Base-by-base conservation (phyloP, 2,113 vertebrate genomes). In the Indicator maculatus region DNA sequence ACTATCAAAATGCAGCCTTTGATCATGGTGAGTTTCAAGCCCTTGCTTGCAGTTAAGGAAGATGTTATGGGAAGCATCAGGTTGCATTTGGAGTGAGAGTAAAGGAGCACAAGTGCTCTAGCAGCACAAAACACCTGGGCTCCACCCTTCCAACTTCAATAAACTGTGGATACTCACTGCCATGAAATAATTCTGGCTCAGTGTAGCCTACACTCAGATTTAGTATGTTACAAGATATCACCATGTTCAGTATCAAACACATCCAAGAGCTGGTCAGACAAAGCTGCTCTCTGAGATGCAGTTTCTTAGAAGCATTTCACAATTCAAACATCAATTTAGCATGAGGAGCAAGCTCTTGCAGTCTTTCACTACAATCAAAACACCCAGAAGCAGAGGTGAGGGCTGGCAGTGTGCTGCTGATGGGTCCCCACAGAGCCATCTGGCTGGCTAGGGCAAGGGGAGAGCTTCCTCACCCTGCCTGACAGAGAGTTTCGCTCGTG, bases 1-100 rank as follows among this genome's bases (percentile, higher is more conserved):
- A 74, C 63, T 86, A 61, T 91, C 91, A 90, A 91, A 91, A 94
- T 13, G 50, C 45, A 90, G 79, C 24, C 76, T 86, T 95, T 96
- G 91, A 93, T 96, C 65, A 56, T 1, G 0, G 50, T 2, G 3
- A 69, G 79, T 93, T 93, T 90, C 89, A 93, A 81, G 91, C 72
- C 78, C 65, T 93, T 83, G 70, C 88, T 94, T 95, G 88, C 44
- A 81, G 28, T 83, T 86, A 86, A 83, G 60, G 59, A 91, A 69
- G 58, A 58, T 50, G 31, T 67, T 87, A 67, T 27, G 83, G 76
- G 76, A 86, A 94, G 72, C 65, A 82, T 64, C 53, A 61, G 59
- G 30, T 53, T 63, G 61, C 24, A 50, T 61, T 88, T 93, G 61
- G 60, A 94, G 63, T 70, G 38, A 27, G 76, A 92, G 59, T 52